phyloP scores from a whole-genome alignment of 2,113 vertebrate genomes.

The Solenodon paradoxus region DNA sequence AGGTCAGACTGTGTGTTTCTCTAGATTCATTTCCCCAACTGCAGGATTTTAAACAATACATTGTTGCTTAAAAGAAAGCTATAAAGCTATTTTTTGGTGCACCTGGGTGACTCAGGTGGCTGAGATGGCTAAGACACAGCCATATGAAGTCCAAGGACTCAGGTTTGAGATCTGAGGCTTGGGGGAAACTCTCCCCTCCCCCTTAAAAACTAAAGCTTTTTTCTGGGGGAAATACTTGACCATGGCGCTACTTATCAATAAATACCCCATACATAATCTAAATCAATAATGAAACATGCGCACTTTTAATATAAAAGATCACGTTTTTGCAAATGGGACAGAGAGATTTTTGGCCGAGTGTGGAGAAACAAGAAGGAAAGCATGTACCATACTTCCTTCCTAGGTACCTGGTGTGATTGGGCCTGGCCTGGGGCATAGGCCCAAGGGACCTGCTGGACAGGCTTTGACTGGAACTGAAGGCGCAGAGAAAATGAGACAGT shows the following conservation, averaged over 20 bases:
- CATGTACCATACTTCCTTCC: not conserved
- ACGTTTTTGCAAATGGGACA: not conserved
- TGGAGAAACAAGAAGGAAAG: not conserved
- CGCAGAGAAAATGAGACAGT: not conserved
- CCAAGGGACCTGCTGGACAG: not conserved
- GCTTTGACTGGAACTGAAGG: not conserved
- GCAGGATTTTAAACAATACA: not conserved
- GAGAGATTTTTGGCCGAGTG: not conserved
- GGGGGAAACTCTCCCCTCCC: too few species aligned
- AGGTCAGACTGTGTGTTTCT: not conserved
- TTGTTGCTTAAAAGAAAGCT: not conserved
- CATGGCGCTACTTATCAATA: slow-evolving; percentile 13
- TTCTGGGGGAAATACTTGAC: not conserved
- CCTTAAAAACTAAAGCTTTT: too few species aligned
- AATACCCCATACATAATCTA: not conserved
- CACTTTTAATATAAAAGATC: not conserved
- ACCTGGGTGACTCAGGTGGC: too few species aligned
- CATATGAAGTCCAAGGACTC: too few species aligned
- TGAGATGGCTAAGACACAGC: too few species aligned
- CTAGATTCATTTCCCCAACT: not conserved
- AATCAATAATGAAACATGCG: not conserved
- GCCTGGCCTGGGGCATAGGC: not conserved
- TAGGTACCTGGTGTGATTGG: not conserved
- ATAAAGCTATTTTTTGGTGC: too few species aligned
- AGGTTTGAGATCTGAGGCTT: too few species aligned